Conservation (phyloP, 2,797 vertebrate species). For the Chelmon rostratus region DNA sequence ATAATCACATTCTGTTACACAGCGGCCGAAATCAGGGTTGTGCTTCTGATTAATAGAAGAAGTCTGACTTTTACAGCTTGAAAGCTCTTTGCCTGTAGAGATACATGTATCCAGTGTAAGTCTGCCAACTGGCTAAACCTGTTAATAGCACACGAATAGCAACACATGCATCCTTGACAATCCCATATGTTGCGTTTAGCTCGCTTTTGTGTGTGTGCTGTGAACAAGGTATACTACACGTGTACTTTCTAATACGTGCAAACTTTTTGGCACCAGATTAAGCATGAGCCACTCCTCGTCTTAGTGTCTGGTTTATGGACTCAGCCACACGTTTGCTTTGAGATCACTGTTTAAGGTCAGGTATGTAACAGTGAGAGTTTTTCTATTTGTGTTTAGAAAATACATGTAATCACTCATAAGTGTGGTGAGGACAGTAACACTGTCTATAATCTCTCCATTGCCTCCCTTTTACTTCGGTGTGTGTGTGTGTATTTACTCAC, state of each 20-base stretch:
- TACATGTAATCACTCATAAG: constrained; percentile 19
- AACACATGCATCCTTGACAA: constrained; percentile 27
- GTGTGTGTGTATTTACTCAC: constrained; percentile 20
- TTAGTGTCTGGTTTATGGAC: constrained; percentile 11
- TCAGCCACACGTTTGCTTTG: constrained; percentile 17
- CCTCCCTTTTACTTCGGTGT: constrained; percentile 14
- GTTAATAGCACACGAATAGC: constrained; percentile 33
- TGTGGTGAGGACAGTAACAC: constrained; percentile 11
- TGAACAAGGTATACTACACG: constrained; percentile 1
- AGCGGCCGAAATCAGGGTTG: no score
- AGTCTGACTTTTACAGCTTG: not conserved
- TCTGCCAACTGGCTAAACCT: constrained; percentile 37
- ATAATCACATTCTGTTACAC: no score
- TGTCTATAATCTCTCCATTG: constrained; percentile 27
- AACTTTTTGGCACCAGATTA: constrained; percentile 22
- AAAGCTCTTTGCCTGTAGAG: constrained; percentile 13
- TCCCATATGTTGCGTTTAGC: constrained; percentile 37
- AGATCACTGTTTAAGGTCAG: constrained; percentile 13
- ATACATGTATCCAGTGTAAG: constrained; percentile 23
- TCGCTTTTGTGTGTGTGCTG: constrained; percentile 2
- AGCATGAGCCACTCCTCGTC: constrained; percentile 16
- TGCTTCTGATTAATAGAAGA: constrained; percentile 28
- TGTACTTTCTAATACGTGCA: not conserved
- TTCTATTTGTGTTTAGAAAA: constrained; percentile 19
- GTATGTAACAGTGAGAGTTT: constrained; percentile 11